Conservation (phyloP, 1,140 invertebrate genomes). For the Piezodorus guildinii region DNA sequence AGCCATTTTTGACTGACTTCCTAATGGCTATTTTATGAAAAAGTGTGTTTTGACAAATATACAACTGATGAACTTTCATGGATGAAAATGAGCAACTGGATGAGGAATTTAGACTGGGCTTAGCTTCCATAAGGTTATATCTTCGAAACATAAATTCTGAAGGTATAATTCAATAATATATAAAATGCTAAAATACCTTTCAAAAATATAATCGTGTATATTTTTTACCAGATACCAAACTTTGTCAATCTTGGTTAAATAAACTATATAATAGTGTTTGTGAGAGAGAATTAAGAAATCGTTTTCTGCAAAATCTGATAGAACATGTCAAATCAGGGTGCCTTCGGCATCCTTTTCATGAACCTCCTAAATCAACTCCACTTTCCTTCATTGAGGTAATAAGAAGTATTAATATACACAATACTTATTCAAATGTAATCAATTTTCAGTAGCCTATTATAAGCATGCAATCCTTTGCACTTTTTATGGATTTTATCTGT, state of each 20-base stretch:
- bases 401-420: too few relatives aligned
- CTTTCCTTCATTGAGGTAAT: too few relatives aligned
- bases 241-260: not conserved
- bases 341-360: not conserved
- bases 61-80: not conserved
- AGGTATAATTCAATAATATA: not conserved
- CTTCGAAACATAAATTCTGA: not conserved
- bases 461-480: too few relatives aligned
- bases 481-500: too few relatives aligned
- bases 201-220: not conserved
- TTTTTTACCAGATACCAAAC: not conserved
- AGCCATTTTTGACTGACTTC: not conserved
- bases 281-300: not conserved
- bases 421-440: too few relatives aligned
- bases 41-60: not conserved
- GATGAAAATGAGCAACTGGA: constrained; percentile 1
- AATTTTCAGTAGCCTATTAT: too few relatives aligned
- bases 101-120: not conserved
- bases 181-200: not conserved
- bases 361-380: not conserved
- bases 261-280: not conserved
- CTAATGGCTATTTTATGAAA: not conserved
- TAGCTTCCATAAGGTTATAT: not conserved
- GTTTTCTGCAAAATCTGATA: not conserved
- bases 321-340: not conserved